Percentiles rank a stretch among this genome's conserved stretches.
Evolutionary conservation across 2,113 vertebrate genomes (phyloP).

Genomic region (Passer montanus): DNA sequence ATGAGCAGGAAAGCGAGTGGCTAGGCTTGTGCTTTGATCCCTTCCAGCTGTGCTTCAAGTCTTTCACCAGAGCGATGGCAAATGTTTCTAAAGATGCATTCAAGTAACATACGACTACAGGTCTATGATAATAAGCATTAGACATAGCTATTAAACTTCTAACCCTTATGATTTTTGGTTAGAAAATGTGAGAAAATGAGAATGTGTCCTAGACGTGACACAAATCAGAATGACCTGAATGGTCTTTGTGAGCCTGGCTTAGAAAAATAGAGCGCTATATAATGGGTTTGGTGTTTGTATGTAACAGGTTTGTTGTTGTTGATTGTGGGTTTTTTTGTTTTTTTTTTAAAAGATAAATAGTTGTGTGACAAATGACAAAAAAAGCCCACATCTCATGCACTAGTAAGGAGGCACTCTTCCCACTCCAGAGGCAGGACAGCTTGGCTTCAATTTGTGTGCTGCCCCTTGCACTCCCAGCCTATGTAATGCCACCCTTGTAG

Average conservation of each 20-base stretch:
- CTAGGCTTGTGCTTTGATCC: neutral
- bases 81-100: conserved; percentile 3
- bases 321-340: neutral
- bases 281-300: neutral
- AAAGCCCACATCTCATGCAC: neutral
- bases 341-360: neutral
- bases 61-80: neutral
- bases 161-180: neutral
- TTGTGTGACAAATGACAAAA: neutral
- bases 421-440: neutral
- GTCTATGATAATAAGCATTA: neutral
- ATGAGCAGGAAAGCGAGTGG: neutral
- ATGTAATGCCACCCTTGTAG: rapidly evolving
- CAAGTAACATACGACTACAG: neutral
- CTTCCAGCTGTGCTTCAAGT: neutral
- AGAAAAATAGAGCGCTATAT: neutral
- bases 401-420: neutral
- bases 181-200: neutral
- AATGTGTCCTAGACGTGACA: neutral
- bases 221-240: neutral
- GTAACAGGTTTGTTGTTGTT: neutral
- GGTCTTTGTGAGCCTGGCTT: neutral
- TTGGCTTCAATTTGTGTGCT: neutral
- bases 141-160: neutral
- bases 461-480: neutral